Conservation (phyloP, 2,797 vertebrate species). For the Triplophysa bombifrons region DNA sequence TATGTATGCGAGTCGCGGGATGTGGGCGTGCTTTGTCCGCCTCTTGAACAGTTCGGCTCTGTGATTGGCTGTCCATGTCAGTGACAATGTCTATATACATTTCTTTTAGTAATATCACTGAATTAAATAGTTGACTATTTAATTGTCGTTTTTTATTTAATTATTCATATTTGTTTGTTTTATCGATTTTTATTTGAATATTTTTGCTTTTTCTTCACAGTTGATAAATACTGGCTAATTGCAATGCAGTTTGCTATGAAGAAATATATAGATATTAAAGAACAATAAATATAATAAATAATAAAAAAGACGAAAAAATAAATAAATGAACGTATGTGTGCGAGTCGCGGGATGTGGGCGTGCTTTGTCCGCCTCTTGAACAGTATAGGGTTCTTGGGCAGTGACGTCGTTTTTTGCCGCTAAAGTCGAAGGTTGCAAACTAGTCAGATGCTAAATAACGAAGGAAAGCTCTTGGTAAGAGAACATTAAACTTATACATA, state of each 20-base stretch:
- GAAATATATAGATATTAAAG: too few relatives aligned
- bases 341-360: background rate
- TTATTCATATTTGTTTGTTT: background rate
- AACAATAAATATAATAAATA: background rate
- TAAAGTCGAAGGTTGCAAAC: slow-evolving; percentile 66
- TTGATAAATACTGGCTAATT: background rate
- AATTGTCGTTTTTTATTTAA: background rate
- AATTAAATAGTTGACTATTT: background rate
- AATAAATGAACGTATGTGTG: background rate
- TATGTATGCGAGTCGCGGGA: background rate
- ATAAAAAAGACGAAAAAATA: background rate
- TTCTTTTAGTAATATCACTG: background rate
- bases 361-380: slow-evolving; percentile 5
- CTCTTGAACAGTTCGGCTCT: background rate
- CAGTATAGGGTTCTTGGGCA: slow-evolving; percentile 59
- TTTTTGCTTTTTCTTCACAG: background rate
- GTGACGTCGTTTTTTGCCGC: slow-evolving; percentile 68
- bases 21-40: background rate
- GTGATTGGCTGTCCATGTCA: slow-evolving; percentile 46
- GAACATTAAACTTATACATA: background rate
- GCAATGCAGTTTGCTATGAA: background rate
- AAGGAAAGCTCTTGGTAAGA: slow-evolving; percentile 8
- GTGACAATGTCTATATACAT: too few relatives aligned
- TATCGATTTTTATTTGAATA: background rate
- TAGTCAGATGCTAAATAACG: background rate